Conservation (phyloP, 2,113 vertebrate species). For the Anseranas semipalmata region DNA sequence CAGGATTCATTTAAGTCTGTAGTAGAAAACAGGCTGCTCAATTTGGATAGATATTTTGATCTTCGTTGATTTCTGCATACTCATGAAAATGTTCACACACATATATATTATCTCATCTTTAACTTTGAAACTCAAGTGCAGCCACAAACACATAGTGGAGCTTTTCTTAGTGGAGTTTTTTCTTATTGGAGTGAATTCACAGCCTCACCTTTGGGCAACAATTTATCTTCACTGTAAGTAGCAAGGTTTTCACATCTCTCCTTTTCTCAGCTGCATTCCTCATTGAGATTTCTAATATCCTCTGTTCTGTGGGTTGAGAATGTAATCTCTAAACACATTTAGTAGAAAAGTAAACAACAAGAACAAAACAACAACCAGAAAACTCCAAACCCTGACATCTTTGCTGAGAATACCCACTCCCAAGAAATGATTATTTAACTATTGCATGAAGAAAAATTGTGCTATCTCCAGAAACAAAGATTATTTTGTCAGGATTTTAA, state of each 20-base stretch:
- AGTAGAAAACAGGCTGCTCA: not conserved
- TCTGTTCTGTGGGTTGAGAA: not conserved
- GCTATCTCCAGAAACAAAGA: not conserved
- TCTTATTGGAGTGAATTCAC: not conserved
- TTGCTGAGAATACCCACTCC: not conserved
- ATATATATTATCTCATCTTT: not conserved
- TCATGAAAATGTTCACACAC: not conserved
- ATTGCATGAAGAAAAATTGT: not conserved
- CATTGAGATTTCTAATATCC: not conserved
- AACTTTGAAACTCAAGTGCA: not conserved
- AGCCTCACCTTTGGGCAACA: not conserved
- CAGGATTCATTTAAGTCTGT: not conserved
- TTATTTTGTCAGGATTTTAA: not conserved
- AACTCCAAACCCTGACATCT: not conserved
- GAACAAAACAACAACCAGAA: not conserved
- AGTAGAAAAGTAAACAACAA: not conserved
- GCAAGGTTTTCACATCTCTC: not conserved
- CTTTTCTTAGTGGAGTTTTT: not conserved
- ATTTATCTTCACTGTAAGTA: not conserved
- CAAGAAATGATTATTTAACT: not conserved
- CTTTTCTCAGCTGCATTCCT: not conserved
- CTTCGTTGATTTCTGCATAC: not conserved
- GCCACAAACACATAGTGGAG: not conserved
- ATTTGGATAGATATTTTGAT: not conserved
- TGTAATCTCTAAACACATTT: not conserved